Evolutionary conservation across 2,888 invertebrate species (phyloP), one percentile per base, ranked within the genome.

Genomic region (Hoplodrina blanda): DNA sequence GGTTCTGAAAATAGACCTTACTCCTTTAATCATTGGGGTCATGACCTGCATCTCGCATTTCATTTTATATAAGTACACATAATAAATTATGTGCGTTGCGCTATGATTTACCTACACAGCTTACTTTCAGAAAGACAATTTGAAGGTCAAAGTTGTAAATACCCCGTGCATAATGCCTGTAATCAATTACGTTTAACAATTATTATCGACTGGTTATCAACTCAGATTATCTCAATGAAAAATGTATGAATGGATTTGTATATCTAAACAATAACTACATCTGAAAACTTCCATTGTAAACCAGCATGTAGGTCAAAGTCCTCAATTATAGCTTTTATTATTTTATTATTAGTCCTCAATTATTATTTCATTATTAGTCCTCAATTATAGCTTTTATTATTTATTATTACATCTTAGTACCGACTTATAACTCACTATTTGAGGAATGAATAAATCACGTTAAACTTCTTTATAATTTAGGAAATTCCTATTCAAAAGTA

Each of bases 131-230:
- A 74, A 69, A 70, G 10, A 62, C 37, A 49, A 52, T 64, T 68
- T 71, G 69, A 81, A 81, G 82, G 79, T 71, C 60, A 73, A 19
- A 52, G 50, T 71, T 57, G 37, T 74, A 69, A 63, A 71, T 25
- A 54, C 61, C 57, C 69, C 59, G 67, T 76, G 60, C 54, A 62
- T 70, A 74, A 81, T 73, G 68, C 54, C 54, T 60, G 53, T 73
- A 73, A 81, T 79, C 66, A 70, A 68, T 73, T 71, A 71, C 30
- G 41, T 67, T 67, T 65, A 69, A 64, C 52, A 69, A 78, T 81
- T 73, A 63, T 57, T 78, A 78, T 76, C 54, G 49, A 54, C 53
- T 50, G 10, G 55, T 62, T 56, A 54, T 60, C 41, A 33, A 65
- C 11, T 41, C 68, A 63, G 49, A 62, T 49, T 76, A 53, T 30